Evolutionary conservation across 1,140 invertebrate genomes (phyloP).

Genomic region (Araneus ventricosus): DNA sequence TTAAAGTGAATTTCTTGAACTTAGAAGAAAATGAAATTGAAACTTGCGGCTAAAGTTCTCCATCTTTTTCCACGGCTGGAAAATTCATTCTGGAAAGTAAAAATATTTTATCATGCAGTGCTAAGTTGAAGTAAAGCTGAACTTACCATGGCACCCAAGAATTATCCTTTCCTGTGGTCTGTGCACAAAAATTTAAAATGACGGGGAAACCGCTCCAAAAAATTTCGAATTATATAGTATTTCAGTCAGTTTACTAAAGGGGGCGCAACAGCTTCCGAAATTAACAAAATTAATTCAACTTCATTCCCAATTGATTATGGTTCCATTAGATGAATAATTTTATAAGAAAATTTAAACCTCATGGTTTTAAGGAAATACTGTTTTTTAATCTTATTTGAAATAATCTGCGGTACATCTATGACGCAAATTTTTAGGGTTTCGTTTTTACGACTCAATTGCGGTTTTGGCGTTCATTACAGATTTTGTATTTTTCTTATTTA

Average conservation of each 20-base stretch:
- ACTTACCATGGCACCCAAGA: conserved; percentile 49
- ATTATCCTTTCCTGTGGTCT: neutral
- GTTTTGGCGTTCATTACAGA: neutral
- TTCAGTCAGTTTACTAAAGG: conserved; percentile 61
- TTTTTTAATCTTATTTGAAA: neutral
- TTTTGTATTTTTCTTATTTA: neutral
- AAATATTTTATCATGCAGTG: neutral
- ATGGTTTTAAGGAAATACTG: neutral
- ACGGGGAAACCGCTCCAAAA: conserved; percentile 15
- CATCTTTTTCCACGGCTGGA: neutral
- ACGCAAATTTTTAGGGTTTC: neutral
- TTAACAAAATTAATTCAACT: neutral
- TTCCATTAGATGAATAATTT: neutral
- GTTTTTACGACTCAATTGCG: conserved; percentile 3
- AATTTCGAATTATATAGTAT: conserved; percentile 67
- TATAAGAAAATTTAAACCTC: neutral
- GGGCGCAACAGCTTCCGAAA: conserved; percentile 49
- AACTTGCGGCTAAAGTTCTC: neutral
- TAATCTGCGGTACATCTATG: conserved; percentile 15
- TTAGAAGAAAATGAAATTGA: neutral
- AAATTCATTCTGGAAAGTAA: neutral
- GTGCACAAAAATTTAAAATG: conserved; percentile 37
- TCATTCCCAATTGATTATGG: neutral
- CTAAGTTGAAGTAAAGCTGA: neutral
- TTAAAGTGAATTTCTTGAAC: neutral